Percentiles rank a stretch among this genome's conserved stretches.
Evolutionary conservation across 2,888 invertebrate species (phyloP).

Genomic region (Odontothrips loti): DNA sequence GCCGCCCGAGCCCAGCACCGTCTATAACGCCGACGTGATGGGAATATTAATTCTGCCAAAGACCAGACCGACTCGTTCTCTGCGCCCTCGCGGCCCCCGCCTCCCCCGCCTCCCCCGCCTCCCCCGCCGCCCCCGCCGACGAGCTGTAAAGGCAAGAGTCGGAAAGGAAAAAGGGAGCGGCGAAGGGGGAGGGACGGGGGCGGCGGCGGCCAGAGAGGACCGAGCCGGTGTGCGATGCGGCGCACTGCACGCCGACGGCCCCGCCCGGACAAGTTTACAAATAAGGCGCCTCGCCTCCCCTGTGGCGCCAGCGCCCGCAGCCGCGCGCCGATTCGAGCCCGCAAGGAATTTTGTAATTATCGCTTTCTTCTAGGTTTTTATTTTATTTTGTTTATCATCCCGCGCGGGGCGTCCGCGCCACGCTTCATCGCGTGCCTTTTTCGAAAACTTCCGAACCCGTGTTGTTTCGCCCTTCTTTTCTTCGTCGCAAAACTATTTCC

Average conservation of each 20-base stretch:
- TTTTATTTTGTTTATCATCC: background rate
- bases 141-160: background rate
- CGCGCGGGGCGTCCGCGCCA: background rate
- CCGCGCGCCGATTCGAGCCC: background rate
- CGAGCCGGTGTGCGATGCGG: too few species aligned
- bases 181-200: background rate
- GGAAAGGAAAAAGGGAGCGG: background rate
- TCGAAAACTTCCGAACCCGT: background rate
- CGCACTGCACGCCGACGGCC: too few species aligned
- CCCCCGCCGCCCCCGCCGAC: background rate
- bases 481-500: too few species aligned
- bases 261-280: background rate
- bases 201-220: background rate
- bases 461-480: too few species aligned
- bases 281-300: background rate
- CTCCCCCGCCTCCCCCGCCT: background rate
- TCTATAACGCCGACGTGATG: slow-evolving; percentile 2
- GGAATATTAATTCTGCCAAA: slow-evolving; percentile 1
- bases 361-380: too few species aligned
- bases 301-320: too few species aligned
- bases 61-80: background rate
- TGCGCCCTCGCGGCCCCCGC: background rate
- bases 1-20: background rate
- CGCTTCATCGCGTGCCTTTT: background rate
- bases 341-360: background rate